Evolutionary conservation across 2,888 invertebrate genomes (phyloP).

Genomic region (Orgyia antiqua): DNA sequence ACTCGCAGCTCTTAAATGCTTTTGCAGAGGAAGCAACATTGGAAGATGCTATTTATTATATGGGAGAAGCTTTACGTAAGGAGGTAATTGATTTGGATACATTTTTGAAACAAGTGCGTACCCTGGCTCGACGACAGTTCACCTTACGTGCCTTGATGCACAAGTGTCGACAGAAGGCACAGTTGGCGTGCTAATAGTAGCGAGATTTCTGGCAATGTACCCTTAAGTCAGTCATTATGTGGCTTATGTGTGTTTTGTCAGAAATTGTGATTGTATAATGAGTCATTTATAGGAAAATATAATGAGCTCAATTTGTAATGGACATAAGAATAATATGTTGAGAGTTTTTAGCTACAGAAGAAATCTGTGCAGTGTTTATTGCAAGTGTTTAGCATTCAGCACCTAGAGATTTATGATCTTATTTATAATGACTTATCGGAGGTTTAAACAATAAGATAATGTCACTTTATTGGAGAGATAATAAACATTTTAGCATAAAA

Average conservation of each 20-base stretch:
- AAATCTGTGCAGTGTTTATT: neutral
- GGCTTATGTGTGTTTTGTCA: constrained; percentile 11
- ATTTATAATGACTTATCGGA: too few species aligned
- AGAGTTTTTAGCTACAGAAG: neutral
- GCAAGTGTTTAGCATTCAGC: neutral
- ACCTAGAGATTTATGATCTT: too few species aligned
- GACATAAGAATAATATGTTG: neutral
- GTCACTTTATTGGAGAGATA: too few species aligned
- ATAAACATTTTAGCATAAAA: too few species aligned
- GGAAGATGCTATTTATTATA: constrained; percentile 98
- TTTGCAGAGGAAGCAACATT: constrained; percentile 98
- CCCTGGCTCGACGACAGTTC: constrained; percentile 96
- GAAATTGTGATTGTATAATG: constrained; percentile 11
- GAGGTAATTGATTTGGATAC: constrained; percentile 96
- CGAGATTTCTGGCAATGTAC: constrained; percentile 26
- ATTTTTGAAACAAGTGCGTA: constrained; percentile 97
- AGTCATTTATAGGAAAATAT: constrained; percentile 2
- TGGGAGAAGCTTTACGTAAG: constrained; percentile 95
- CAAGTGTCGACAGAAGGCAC: constrained; percentile 97
- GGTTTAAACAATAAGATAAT: too few species aligned
- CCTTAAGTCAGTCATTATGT: constrained; percentile 10
- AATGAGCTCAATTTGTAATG: constrained; percentile 7
- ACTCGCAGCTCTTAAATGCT: constrained; percentile 95
- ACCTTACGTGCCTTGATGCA: constrained; percentile 97
- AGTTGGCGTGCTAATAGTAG: constrained; percentile 81